Evolutionary conservation across 2,113 vertebrate genomes (phyloP), one percentile per base, ranked within the genome.

Genomic region (Halichoeres trimaculatus): DNA sequence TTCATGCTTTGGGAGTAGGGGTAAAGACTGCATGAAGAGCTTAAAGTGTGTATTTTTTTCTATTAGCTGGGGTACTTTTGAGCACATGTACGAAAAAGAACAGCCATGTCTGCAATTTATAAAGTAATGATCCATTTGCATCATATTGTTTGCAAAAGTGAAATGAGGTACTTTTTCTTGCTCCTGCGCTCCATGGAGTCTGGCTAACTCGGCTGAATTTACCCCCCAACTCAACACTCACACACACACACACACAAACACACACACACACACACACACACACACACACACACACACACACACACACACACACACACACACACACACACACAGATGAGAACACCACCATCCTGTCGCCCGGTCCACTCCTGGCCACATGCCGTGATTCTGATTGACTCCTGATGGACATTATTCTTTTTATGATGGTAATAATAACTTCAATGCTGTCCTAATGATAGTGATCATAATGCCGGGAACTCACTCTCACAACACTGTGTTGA

Each of bases 311-410:
- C 43, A 45, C 16, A 45, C 43, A 45, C 14, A 45, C 35, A 11
- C 45, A 58, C 19, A 60, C 14, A 1, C n/a, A 8, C 17, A 48
- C 45, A 35, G 17, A 30, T 30, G 30, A 30, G 30, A 30, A 30
- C 30, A 30, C 54, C 20, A 1, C 38, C 0, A 5, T 73, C 70
- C 54, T 2, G 55, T 24, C 74, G 30, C 38, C 12, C 8, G 24
- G 80, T 85, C 83, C 85, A 69, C 79, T 71, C 61, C 55, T 75
- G 76, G 61, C 63, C 75, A 26, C 92, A 83, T 64, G 77, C 83
- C 22, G 92, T 16, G 89, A 83, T 85, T 87, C 76, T 83, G 89
- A 93, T 93, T 83, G 84, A 74, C 86, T 90, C 74, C 70, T 86
- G 85, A 90, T 88, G 83, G 83, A 82, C 85, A 79, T 78, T 84